A percentile compares a stretch with the other conserved stretches of the same genome.
phyloP scores from a whole-genome alignment of 2,797 vertebrate genomes.

The Botia almorhae region DNA sequence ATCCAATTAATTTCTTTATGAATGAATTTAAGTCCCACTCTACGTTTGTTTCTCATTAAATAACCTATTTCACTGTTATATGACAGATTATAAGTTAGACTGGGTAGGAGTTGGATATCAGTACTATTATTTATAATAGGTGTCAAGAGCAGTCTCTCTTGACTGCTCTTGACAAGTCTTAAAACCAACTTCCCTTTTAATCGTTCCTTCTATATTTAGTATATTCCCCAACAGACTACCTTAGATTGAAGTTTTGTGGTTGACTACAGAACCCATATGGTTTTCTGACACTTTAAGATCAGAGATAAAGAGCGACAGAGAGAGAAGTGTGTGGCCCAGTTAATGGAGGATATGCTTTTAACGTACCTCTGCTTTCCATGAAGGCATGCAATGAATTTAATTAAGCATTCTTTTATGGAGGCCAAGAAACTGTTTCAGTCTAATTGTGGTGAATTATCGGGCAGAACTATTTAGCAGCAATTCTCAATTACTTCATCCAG shows the following conservation, averaged over 20 bases:
- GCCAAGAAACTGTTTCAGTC: conserved; percentile 24
- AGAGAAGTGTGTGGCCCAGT: conserved; percentile 19
- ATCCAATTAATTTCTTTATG: too few relatives aligned
- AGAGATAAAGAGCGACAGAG: conserved; percentile 10
- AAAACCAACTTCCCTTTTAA: conserved; percentile 11
- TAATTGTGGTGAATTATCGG: conserved; percentile 46
- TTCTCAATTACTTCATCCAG: conserved; percentile 50
- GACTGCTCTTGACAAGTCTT: too few relatives aligned
- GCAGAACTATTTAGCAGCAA: conserved; percentile 36
- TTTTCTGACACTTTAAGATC: conserved; percentile 15
- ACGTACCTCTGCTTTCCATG: conserved; percentile 19
- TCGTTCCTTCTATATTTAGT: conserved; percentile 30
- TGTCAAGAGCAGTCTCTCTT: background rate
- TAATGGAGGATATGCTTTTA: conserved; percentile 37
- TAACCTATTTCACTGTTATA: too few relatives aligned
- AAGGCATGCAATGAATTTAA: conserved; percentile 46
- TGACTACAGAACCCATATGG: conserved; percentile 24
- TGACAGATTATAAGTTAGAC: too few relatives aligned
- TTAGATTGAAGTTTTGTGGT: conserved; percentile 32
- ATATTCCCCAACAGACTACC: conserved; percentile 14
- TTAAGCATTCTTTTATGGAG: conserved; percentile 31
- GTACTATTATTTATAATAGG: too few relatives aligned
- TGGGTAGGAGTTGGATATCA: background rate
- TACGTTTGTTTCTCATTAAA: too few relatives aligned
- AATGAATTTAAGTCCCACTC: too few relatives aligned